Base-by-base conservation (phyloP, 2,113 vertebrate genomes). In the Martes martes region DNA sequence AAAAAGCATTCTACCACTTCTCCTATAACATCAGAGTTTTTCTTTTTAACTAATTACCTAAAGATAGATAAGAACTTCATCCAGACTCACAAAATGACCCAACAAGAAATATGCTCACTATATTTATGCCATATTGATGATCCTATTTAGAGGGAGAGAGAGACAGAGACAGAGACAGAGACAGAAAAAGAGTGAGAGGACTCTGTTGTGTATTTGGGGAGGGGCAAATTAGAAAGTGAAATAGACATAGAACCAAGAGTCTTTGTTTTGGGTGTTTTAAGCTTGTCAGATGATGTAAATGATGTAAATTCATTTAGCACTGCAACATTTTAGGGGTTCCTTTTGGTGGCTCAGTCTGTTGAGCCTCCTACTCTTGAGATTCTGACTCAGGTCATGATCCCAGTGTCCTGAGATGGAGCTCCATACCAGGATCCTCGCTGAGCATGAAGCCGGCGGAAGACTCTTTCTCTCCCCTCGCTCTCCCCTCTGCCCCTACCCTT, bases 241-340 rank as follows among this genome's bases (percentile, higher is more conserved):
- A 5, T 61, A 84, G 16, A 79, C 1, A 61, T 6, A 33, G 13
- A 33, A 52, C 42, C 45, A 79, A 91, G 8, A 47, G 18, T 55
- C 8, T 39, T 73, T 14, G 16, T 76, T 33, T 73, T 13, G 45
- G 13, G 11, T 65, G 33, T 74, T 71, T 65, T 26, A 95, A 85
- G 1, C 1, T 33, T 73, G 57, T 63, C 4, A 47, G 28, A 73
- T 65, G 1, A 79, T 42, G 21, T 83, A 79, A 97, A 89, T 13
- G 2, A 47, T n/a, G 33, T 7, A n/a, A 94, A 94, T 92, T 91
- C 5, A 89, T 79, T 87, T 82, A 63, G 55, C n/a, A 57, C 4
- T 84, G 4, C 15, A 71, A 65, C 4, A 42, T 65, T 84, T 83
- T 31, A 65, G 33, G 33, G 7, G 33, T 9, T n/a, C 33, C 33